Evolutionary conservation across 2,113 vertebrate species (phyloP).

Genomic region (Nothobranchius kuhntae): DNA sequence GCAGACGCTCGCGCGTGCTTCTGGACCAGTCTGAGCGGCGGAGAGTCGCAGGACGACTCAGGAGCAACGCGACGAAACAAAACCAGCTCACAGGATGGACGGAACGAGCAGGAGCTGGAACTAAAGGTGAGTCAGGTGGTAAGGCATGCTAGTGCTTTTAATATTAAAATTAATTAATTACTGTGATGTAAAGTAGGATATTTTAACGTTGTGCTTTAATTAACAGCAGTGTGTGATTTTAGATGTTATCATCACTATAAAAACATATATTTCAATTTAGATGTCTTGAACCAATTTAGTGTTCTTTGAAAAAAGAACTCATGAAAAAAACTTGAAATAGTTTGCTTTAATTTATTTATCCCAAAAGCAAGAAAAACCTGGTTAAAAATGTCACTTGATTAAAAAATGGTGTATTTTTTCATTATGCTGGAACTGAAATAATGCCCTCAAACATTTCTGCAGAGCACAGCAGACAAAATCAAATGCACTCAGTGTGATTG

Average conservation of each 20-base stretch:
- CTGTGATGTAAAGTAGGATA: not conserved
- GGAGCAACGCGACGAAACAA: conserved; percentile 31
- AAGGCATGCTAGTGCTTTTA: not conserved
- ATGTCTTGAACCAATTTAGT: too few species aligned
- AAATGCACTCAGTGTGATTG: conserved; percentile 41
- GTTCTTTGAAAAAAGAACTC: too few species aligned
- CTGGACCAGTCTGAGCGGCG: conserved; percentile 21
- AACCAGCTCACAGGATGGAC: conserved; percentile 20
- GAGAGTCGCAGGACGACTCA: conserved; percentile 20
- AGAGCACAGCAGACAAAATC: conserved; percentile 31
- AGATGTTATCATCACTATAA: too few species aligned
- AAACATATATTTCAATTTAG: too few species aligned
- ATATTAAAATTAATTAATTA: not conserved
- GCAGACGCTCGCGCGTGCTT: conserved; percentile 48
- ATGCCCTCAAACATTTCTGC: conserved; percentile 15
- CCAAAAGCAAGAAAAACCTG: not conserved
- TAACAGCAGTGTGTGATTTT: too few species aligned
- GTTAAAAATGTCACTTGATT: not conserved
- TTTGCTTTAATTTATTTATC: not conserved
- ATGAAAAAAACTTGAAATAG: too few species aligned
- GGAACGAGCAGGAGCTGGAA: conserved; percentile 2
- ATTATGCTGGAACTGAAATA: conserved; percentile 3
- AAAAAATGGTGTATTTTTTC: not conserved
- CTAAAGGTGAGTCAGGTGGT: conserved; percentile 35
- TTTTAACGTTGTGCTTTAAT: too few species aligned